These are phyloP conservation scores for Hypanus sabinus DNA, from an alignment of 2,113 vertebrate species.

Conservation along the genomic window DNA sequence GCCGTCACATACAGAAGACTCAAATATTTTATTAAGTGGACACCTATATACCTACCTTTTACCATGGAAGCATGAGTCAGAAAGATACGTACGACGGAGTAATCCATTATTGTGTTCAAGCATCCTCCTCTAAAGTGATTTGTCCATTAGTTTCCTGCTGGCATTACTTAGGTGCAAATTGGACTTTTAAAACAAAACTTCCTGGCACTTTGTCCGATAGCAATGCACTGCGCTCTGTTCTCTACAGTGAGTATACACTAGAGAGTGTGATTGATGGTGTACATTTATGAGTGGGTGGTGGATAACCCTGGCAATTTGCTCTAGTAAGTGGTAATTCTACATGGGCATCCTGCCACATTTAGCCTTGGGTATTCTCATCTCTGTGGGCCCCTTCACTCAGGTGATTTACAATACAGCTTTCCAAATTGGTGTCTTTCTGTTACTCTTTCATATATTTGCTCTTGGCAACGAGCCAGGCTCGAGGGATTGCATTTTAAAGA, in stretches of 20 bases:
- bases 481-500: neutral
- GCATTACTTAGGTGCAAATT: neutral
- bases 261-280: neutral
- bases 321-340: conserved; percentile 10
- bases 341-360: conserved; percentile 23
- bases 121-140: neutral
- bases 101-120: neutral
- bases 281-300: conserved; percentile 4
- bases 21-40: neutral
- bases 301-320: conserved; percentile 1
- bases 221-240: neutral
- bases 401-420: conserved; percentile 25
- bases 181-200: conserved; percentile 20
- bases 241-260: neutral
- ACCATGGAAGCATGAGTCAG: neutral
- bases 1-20: neutral
- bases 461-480: neutral
- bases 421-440: neutral
- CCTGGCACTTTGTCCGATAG: neutral
- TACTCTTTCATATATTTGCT: neutral
- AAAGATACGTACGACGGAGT: neutral
- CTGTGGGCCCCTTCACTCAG: neutral
- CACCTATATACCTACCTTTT: neutral
- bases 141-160: neutral
- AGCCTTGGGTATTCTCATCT: conserved; percentile 18